Base-by-base conservation (phyloP, 2,113 vertebrate genomes). In the Ptilonorhynchus violaceus region DNA sequence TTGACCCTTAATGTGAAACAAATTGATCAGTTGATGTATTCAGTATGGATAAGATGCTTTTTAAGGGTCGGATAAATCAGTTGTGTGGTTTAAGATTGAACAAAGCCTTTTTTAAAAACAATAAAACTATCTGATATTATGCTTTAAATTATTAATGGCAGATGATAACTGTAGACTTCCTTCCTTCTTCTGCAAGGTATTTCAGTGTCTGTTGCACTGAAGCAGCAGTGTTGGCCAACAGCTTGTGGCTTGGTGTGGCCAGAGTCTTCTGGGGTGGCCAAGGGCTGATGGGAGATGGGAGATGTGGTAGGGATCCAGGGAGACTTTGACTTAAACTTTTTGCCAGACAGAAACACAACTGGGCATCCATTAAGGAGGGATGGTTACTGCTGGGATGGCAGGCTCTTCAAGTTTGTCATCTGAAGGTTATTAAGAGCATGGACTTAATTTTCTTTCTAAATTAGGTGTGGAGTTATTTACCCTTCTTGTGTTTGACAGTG, bases 261-360 rank as follows among this genome's bases (percentile, higher is more conserved):
- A 13, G 31, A 58, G n/a, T 18, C 23, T 46, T 56, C 21, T 60
- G 12, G n/a, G 41, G 15, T 4, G 22, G 33, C 42, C 1, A 0
- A 15, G 69, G 37, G 11, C n/a, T 70, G 56, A 15, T 0, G 0
- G 1, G 18, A 31, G 27, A 6, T 66, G 53, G 42, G 50, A 33
- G 27, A 13, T 33, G 14, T 30, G 9, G 23, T 69, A 25, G 15
- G 37, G 17, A n/a, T 53, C 16, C 9, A 5, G 5, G 8, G 22
- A 42, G 15, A 8, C 58, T 83, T 59, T 68, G 28, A 42, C 8
- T 22, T 44, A 53, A 27, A 37, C n/a, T 55, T 7, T 50, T 74
- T 9, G 31, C 33, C 1, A 1, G 42, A 72, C 41, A 30, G 23
- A 47, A 82, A 28, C 22, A 24, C 7, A 5, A 18, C 25, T 31